Base-by-base conservation (phyloP, 2,113 vertebrate species). In the Oenanthe oenanthe region DNA sequence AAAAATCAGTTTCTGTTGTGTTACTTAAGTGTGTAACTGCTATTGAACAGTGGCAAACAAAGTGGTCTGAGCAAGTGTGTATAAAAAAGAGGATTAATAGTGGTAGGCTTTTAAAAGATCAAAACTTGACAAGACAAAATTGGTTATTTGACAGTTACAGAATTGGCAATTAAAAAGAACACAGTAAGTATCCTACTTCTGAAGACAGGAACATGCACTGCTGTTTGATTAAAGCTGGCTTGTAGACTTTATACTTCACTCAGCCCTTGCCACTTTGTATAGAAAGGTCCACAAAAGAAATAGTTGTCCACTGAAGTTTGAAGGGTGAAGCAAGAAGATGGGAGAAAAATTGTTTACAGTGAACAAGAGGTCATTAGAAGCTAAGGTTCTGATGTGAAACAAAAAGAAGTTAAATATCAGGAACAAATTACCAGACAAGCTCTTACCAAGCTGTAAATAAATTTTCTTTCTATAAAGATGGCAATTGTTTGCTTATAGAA, bases 101-200 rank as follows among this genome's bases (percentile, higher is more conserved):
- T 63, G 32, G 17, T 53, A 61, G 48, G 40, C 38, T 91, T 93
- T 83, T 75, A 68, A 84, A 91, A 89, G 85, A 93, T 76, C 63
- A 76, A 38, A 84, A 78, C 65, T 58, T 80, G 60, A 80, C 72
- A 65, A 26, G 73, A n/a, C 18, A 43, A 36, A 93, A 76, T 87
- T 95, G 50, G 31, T 47, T 92, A 56, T 92, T 89, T 93, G 86
- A 78, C 73, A 94, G 76, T 68, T 94, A 42, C 60, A 84, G 43
- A 88, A 89, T 38, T 82, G 24, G 51, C 78, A 87, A 85, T 93
- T 92, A 91, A 85, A 92, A 92, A 66, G 74, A 84, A 78, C 85
- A 78, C 50, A 51, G 32, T 54, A 56, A 90, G 58, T 40, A 47
- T 91, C 54, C 29, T 38, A 15, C 80, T 89, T 77, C 77, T 87